phyloP scores from a whole-genome alignment of 2,113 vertebrate genomes.

The Mola mola region DNA sequence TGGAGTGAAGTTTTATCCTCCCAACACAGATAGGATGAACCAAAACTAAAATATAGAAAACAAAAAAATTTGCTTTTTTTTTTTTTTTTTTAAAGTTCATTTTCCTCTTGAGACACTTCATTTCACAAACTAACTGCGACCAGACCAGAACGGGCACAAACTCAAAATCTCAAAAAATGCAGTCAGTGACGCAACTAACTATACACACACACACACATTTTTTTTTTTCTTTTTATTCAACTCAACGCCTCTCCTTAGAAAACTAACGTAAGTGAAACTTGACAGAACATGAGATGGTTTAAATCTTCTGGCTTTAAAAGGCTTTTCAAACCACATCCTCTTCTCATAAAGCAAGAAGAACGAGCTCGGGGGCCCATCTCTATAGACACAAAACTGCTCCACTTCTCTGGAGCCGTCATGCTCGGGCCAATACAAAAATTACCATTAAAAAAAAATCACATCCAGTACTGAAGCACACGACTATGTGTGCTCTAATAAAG shows the following conservation, averaged over 20 bases:
- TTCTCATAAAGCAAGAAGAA: slow-evolving; percentile 20
- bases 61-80: slow-evolving; percentile 1
- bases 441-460: slow-evolving; percentile 2
- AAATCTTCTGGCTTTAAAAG: slow-evolving; percentile 27
- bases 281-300: slow-evolving; percentile 12
- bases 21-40: slow-evolving; percentile 18
- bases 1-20: slow-evolving; percentile 7
- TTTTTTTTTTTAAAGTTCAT: slow-evolving; percentile 31
- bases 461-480: slow-evolving; percentile 1
- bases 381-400: slow-evolving; percentile 13
- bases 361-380: slow-evolving; percentile 7
- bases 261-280: slow-evolving; percentile 22
- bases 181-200: slow-evolving; percentile 45
- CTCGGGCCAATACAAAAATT: slow-evolving; percentile 17
- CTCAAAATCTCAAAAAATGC: slow-evolving; percentile 22
- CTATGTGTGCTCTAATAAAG: slow-evolving; percentile 57
- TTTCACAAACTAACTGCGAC: slow-evolving; percentile 36
- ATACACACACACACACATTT: slow-evolving; percentile 11
- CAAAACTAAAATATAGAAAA: slow-evolving; percentile 18
- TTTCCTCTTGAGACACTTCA: slow-evolving; percentile 38
- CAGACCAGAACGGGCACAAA: slow-evolving; percentile 17
- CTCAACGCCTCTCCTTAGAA: not conserved
- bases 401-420: slow-evolving; percentile 27
- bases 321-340: slow-evolving; percentile 59
- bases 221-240: slow-evolving; percentile 14